These are phyloP conservation scores for Drosophila paulistorum DNA, from an alignment of 1,140 invertebrate genomes.

Conservation along the genomic window DNA sequence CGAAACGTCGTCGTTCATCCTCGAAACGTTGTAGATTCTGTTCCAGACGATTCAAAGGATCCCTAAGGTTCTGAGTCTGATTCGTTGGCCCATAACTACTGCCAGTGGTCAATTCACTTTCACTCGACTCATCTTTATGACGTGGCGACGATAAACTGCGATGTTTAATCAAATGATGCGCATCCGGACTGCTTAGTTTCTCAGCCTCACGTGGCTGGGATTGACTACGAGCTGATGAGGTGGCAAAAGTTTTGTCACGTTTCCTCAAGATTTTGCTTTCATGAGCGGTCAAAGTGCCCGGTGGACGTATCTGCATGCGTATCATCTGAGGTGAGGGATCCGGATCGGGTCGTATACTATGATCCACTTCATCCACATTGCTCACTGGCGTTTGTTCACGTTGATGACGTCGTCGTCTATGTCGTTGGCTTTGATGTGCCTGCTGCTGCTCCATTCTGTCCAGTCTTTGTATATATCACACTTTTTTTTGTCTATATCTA, in stretches of 20 bases:
- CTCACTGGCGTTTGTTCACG: constrained; percentile 85
- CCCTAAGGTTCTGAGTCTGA: constrained; percentile 25
- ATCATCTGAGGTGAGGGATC: constrained; percentile 56
- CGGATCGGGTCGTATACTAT: constrained; percentile 20
- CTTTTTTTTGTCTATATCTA: constrained; percentile 27
- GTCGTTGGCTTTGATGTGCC: constrained; percentile 31
- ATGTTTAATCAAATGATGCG: constrained; percentile 68
- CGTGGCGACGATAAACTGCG: constrained; percentile 79
- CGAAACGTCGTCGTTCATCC: constrained; percentile 78
- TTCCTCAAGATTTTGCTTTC: constrained; percentile 80
- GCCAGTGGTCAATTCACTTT: constrained; percentile 64
- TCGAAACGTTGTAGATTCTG: constrained; percentile 77
- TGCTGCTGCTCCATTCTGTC: constrained; percentile 45
- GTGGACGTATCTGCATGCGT: constrained; percentile 75
- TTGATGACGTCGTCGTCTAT: constrained; percentile 73
- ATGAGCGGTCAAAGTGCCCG: constrained; percentile 70
- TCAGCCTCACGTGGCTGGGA: constrained; percentile 83
- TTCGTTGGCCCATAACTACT: constrained; percentile 32
- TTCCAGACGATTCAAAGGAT: constrained; percentile 67
- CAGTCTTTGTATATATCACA: constrained; percentile 15
- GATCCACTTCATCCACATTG: constrained; percentile 13
- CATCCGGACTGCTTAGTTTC: constrained; percentile 64
- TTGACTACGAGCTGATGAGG: constrained; percentile 78
- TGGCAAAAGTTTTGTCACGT: constrained; percentile 71
- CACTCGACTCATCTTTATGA: constrained; percentile 78